Conservation (phyloP, 1,140 invertebrate species). For the Ceratina australensis region DNA sequence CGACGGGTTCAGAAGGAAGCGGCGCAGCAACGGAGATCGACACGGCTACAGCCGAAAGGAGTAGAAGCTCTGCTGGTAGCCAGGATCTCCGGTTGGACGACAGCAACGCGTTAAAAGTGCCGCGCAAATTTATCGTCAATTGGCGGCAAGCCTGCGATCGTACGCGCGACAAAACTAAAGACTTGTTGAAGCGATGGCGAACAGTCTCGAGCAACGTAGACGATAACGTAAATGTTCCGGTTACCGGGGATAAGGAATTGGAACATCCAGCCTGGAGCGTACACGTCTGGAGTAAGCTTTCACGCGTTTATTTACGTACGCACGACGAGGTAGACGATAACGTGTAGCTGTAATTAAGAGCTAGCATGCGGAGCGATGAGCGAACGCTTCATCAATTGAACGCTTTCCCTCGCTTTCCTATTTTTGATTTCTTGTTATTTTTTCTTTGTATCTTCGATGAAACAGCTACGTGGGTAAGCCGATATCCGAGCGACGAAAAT, state of each 20-base stretch:
- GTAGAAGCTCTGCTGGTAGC: constrained; percentile 63
- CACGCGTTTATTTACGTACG: background rate
- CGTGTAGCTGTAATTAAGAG: background rate
- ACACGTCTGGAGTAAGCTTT: constrained; percentile 85
- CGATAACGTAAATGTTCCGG: constrained; percentile 62
- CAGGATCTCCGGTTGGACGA: constrained; percentile 66
- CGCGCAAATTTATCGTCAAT: constrained; percentile 84
- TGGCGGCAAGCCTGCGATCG: constrained; percentile 86
- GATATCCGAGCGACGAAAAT: constrained; percentile 80
- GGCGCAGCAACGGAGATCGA: background rate
- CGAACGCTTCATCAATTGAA: background rate
- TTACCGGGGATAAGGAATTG: constrained; percentile 55
- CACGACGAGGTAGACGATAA: background rate
- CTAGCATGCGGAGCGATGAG: background rate
- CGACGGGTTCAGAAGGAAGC: constrained; percentile 3
- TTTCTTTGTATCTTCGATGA: background rate
- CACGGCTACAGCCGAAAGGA: constrained; percentile 22
- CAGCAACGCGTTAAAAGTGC: constrained; percentile 80
- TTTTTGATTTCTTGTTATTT: background rate
- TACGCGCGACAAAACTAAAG: constrained; percentile 85
- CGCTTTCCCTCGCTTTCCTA: background rate
- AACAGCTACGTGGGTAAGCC: constrained; percentile 85
- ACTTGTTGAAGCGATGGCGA: constrained; percentile 84
- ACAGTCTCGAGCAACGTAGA: constrained; percentile 81
- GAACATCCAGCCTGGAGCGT: constrained; percentile 83